Conservation (phyloP, 2,113 vertebrate genomes). For the Equus quagga region DNA sequence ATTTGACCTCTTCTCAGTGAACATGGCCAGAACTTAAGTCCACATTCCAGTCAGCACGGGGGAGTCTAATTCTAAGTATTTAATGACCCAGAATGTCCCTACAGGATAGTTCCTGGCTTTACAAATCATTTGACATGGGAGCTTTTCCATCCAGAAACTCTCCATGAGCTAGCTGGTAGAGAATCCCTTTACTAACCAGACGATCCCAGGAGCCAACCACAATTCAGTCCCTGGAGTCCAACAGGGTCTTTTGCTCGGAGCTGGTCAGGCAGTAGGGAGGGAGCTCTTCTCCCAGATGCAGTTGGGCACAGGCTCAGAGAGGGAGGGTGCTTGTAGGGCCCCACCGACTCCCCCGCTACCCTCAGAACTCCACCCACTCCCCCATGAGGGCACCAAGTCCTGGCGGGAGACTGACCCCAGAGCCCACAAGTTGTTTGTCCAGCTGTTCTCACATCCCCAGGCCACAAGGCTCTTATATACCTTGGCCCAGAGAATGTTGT, state of each 20-base stretch:
- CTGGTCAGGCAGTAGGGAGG: neutral
- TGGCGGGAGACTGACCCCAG: slow-evolving; percentile 55
- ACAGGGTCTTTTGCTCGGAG: neutral
- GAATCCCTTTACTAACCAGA: neutral
- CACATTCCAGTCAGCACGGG: neutral
- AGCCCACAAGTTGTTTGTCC: slow-evolving; percentile 73
- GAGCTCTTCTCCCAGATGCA: neutral
- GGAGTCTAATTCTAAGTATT: neutral
- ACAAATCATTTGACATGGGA: neutral
- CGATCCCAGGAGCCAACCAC: neutral
- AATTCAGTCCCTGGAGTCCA: neutral
- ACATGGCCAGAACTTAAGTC: neutral
- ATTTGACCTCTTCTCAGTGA: neutral
- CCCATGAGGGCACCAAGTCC: neutral
- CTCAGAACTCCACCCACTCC: neutral
- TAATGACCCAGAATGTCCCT: neutral
- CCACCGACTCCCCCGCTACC: neutral
- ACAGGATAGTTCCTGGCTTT: neutral
- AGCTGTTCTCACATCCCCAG: slow-evolving; percentile 75
- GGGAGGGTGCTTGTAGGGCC: neutral
- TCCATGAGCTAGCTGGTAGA: neutral
- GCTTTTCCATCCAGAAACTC: neutral
- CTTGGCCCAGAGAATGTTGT: slow-evolving; percentile 74
- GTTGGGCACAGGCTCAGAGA: neutral
- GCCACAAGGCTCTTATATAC: slow-evolving; percentile 63